A percentile compares a stretch with the other conserved stretches of the same genome.
Conservation (phyloP, 2,888 invertebrate genomes). For the Seira ritae region DNA sequence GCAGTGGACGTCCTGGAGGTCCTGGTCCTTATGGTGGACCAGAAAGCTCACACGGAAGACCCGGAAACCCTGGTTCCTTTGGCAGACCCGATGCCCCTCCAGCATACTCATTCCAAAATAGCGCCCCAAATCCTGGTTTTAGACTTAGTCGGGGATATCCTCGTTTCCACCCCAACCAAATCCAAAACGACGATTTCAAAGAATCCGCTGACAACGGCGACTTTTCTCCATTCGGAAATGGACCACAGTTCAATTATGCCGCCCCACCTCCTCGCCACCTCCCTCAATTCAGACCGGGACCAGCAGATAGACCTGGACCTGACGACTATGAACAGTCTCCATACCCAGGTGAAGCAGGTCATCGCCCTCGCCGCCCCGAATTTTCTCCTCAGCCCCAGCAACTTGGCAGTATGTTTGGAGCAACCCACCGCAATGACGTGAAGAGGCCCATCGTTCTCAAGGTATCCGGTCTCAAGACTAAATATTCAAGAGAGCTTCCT, state of each 20-base stretch:
- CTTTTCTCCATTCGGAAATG: constrained; percentile 29
- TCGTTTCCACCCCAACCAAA: constrained; percentile 46
- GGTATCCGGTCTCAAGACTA: constrained; percentile 63
- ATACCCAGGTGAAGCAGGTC: constrained; percentile 13
- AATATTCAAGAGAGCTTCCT: constrained; percentile 61
- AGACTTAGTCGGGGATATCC: constrained; percentile 40
- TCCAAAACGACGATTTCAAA: constrained; percentile 51
- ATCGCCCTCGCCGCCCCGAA: constrained; percentile 30
- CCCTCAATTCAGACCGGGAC: not conserved
- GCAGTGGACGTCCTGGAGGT: constrained; percentile 65
- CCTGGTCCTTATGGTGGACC: constrained; percentile 9
- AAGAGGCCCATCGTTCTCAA: constrained; percentile 68
- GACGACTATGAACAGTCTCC: constrained; percentile 37
- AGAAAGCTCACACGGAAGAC: constrained; percentile 4
- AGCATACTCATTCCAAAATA: constrained; percentile 30
- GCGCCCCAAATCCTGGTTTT: constrained; percentile 29
- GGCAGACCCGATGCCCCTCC: constrained; percentile 22
- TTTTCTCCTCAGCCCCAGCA: constrained; percentile 17
- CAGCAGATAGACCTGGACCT: constrained; percentile 17
- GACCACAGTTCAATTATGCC: not conserved
- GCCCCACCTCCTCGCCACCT: constrained; percentile 19
- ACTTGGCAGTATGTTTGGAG: constrained; percentile 13
- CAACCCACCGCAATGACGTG: constrained; percentile 38
- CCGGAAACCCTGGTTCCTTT: not conserved
- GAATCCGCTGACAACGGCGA: constrained; percentile 51